Evolutionary conservation across 2,797 vertebrate genomes (phyloP).

Genomic region (Ptychobarbus kaznakovi): DNA sequence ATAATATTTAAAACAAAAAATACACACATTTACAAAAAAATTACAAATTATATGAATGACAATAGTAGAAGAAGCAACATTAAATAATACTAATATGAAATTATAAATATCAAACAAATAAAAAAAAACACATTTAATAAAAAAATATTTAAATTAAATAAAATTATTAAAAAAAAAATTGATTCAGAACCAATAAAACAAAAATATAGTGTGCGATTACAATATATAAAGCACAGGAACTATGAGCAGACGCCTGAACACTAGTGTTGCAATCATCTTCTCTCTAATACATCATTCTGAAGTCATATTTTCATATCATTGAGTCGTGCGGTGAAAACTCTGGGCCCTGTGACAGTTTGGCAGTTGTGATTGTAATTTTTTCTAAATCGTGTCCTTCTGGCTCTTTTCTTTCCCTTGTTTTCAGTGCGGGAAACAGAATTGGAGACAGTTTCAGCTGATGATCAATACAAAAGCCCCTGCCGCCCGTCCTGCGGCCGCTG

Average conservation of each 20-base stretch:
- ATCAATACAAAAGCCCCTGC: slow-evolving; percentile 6
- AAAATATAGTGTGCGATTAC: background rate
- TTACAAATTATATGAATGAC: too few relatives aligned
- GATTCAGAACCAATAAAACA: too few relatives aligned
- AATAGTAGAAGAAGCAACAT: too few relatives aligned
- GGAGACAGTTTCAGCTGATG: background rate
- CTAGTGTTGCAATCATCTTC: slow-evolving; percentile 3
- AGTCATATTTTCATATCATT: slow-evolving; percentile 34
- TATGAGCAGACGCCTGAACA: background rate
- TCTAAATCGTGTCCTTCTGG: background rate
- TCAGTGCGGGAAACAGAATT: background rate
- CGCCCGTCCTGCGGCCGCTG: background rate
- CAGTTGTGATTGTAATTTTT: background rate
- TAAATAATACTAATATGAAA: too few relatives aligned
- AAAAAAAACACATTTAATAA: too few relatives aligned
- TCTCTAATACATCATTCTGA: slow-evolving; percentile 13
- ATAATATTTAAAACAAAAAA: too few relatives aligned
- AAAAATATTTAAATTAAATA: too few relatives aligned
- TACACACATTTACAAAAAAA: too few relatives aligned
- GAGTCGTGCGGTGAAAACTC: background rate
- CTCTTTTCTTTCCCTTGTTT: background rate
- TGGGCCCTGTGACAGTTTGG: background rate
- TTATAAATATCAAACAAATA: too few relatives aligned
- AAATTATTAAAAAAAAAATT: too few relatives aligned
- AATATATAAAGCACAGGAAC: slow-evolving; percentile 10